Conservation (phyloP, 1,140 invertebrate species). For the Drosophila yakuba region DNA sequence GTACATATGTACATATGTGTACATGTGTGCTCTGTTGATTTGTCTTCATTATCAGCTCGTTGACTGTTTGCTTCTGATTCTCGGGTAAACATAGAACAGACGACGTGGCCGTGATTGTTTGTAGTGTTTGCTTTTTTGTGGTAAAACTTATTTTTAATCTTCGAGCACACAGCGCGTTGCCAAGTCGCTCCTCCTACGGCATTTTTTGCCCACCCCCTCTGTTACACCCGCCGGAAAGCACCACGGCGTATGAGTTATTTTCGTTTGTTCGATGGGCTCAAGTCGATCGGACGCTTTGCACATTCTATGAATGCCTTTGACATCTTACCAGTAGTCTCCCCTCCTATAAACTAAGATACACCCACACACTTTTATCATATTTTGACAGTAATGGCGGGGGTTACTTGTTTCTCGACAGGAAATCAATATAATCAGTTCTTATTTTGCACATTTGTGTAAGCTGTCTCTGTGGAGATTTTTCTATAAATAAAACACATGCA, state of each 20-base stretch:
- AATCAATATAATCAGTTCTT: conserved; percentile 1
- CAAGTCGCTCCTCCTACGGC: conserved; percentile 37
- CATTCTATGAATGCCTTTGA: conserved; percentile 39
- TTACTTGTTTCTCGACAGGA: neutral
- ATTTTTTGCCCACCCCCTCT: neutral
- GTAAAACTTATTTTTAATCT: conserved; percentile 74
- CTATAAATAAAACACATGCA: too few relatives aligned
- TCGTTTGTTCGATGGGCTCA: conserved; percentile 18
- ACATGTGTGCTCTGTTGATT: conserved; percentile 35
- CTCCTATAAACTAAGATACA: conserved; percentile 8
- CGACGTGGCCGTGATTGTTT: conserved; percentile 43
- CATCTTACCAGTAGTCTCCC: conserved; percentile 18
- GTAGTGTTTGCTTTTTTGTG: conserved; percentile 33
- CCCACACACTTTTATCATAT: conserved; percentile 16
- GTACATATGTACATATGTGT: neutral
- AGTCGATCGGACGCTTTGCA: conserved; percentile 37
- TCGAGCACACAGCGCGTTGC: conserved; percentile 29
- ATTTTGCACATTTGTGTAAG: neutral
- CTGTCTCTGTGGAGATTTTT: too few relatives aligned
- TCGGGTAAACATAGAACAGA: conserved; percentile 57
- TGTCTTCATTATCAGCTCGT: conserved; percentile 65
- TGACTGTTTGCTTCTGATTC: conserved; percentile 49
- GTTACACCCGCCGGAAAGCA: conserved; percentile 10
- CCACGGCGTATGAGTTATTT: conserved; percentile 42
- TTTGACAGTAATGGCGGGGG: conserved; percentile 16